phyloP scores from a whole-genome alignment of 2,888 invertebrate species.

The Dorcus hopei region DNA sequence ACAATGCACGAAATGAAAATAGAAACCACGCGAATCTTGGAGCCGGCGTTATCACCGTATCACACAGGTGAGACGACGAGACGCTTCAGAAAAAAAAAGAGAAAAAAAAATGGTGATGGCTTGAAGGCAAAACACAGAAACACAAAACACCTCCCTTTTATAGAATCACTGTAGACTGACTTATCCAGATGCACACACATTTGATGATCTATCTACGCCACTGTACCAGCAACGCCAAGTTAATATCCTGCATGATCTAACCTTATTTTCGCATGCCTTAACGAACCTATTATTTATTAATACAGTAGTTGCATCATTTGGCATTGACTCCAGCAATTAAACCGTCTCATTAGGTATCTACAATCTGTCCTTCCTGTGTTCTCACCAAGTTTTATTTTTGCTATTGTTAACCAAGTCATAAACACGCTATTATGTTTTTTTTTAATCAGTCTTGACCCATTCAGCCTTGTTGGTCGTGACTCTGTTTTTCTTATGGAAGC shows the following conservation, averaged over 20 bases:
- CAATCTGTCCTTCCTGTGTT: constrained; percentile 42
- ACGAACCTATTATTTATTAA: constrained; percentile 28
- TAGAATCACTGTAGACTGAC: neutral
- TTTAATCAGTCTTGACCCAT: constrained; percentile 12
- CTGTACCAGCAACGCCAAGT: constrained; percentile 30
- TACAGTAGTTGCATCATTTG: constrained; percentile 43
- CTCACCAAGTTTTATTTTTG: constrained; percentile 32
- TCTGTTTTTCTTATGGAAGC: neutral
- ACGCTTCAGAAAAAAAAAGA: neutral
- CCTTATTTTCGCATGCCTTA: constrained; percentile 34
- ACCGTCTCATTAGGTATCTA: constrained; percentile 40
- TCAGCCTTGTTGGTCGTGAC: constrained; percentile 7
- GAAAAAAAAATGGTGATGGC: constrained; percentile 9
- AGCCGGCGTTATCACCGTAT: constrained; percentile 65
- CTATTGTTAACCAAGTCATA: neutral
- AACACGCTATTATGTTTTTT: neutral
- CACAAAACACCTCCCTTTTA: neutral
- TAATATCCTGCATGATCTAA: constrained; percentile 19
- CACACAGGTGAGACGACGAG: constrained; percentile 60
- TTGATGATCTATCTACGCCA: constrained; percentile 29
- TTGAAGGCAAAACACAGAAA: neutral
- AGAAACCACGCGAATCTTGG: constrained; percentile 58
- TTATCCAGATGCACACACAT: neutral
- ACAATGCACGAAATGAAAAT: constrained; percentile 75
- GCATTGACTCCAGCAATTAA: constrained; percentile 45